Base-by-base conservation (phyloP, 1,140 invertebrate species). In the Zeugodacus cucurbitae region DNA sequence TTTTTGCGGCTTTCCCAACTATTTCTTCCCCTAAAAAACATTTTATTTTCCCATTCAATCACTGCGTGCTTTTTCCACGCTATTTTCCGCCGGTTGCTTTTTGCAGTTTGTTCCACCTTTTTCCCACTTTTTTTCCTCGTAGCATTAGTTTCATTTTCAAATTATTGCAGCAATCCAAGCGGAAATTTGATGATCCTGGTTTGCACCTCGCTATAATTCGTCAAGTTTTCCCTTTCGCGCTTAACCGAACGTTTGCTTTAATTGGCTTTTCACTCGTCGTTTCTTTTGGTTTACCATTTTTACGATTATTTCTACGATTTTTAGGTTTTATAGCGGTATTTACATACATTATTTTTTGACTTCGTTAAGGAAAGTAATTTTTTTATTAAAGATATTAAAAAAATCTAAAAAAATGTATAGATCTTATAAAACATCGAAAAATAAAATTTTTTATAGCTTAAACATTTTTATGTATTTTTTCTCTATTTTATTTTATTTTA, bases 221-320 rank as follows among this genome's bases (percentile, higher is more conserved):
- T 82, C 74, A 82, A 82, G 11, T 82, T 82, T 82, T 82, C 74
- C 74, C 41, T 82, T 82, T 82, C 74, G 74, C 11, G 74, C 74
- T 82, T 26, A 82, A 82, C 74, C n/a, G 74, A 82, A 82, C 41
- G 74, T 82, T 48, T 82, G 41, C 74, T 82, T 82, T 82, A 82
- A 82, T 82, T 82, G 74, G 44, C 74, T 82, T 82, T 48, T 4
- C 74, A 17, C 7, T 54, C 48, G 48, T 20, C 48, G 14, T 54
- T 54, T 54, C 48, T 20, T 20, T 3, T 0, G 48, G 67, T 32
- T 34, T 67, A 3, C 14, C 2, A n/a, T 22, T 74, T 41, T 37
- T 74, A 4, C 26, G 6, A 22, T 64, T 64, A 10, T 11, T 29
- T 37, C 2, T 74, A 34, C 22, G 14, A 74, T 32, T 8, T 74